Base-by-base conservation (phyloP, 1,140 invertebrate genomes). In the Nomia melanderi region DNA sequence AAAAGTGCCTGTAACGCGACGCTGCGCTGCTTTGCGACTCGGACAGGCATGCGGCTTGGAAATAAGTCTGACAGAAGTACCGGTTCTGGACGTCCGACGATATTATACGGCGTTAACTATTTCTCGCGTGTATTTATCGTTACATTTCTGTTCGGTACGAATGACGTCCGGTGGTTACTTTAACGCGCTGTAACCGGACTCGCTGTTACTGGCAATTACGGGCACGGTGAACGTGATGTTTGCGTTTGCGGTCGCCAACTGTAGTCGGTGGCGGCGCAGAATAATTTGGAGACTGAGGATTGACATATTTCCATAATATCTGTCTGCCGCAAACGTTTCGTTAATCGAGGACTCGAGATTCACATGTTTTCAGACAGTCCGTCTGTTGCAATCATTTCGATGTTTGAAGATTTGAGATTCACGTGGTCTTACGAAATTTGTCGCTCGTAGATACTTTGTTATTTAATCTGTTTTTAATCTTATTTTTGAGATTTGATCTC, bases 61-160 rank as follows among this genome's bases (percentile, higher is more conserved):
- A 85, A 85, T 86, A 86, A 85, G 77, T 73, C 76, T 80, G 77
- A 79, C 65, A 47, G 50, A 67, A 39, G 47, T 74, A 71, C 60
- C 57, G 65, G 31, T 50, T 69, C 73, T 50, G 23, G 25, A 39
- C 1, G 31, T 56, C n/a, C 62, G 0, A 25, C 12, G 53, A 59
- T 47, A 69, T 14, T 23, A 31, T 1, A 1, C 23, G 63, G 36
- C 5, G 36, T 63, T 44, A n/a, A 29, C 57, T 56, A 63, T 77
- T 77, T 63, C 44, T 25, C 62, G 31, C 39, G 31, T 17, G 36
- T 60, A n/a, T 39, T 57, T 33, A 8, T 39, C 56, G 59, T 4
- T 8, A 9, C 62, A 54, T 76, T 70, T 70, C 53, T 60, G 0
- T 20, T 8, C 14, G 14, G 20, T 17, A 36, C 47, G 5, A 44